Conservation (phyloP, 2,113 vertebrate species). For the Nycticorax nycticorax region DNA sequence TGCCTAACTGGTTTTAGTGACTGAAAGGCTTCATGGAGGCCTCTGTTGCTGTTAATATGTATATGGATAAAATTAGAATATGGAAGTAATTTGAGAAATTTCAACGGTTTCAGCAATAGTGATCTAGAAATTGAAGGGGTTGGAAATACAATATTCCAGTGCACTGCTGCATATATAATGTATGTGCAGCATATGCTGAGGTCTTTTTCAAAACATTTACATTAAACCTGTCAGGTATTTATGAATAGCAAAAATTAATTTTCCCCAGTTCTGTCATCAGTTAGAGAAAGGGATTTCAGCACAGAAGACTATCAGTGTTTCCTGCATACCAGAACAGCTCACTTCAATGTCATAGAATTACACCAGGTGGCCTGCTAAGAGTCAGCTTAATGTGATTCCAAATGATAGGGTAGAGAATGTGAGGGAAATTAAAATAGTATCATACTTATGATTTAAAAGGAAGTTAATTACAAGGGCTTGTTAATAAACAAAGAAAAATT, state of each 20-base stretch:
- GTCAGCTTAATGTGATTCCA: conserved; percentile 87
- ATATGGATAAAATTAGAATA: conserved; percentile 69
- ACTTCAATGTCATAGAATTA: conserved; percentile 83
- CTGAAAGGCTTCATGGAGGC: conserved; percentile 59
- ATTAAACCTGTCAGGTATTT: conserved; percentile 84
- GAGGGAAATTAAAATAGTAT: conserved; percentile 87
- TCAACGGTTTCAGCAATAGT: conserved; percentile 57
- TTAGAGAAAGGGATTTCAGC: conserved; percentile 77
- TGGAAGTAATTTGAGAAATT: conserved; percentile 71
- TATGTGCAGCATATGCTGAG: conserved; percentile 77
- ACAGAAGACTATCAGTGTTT: conserved; percentile 77
- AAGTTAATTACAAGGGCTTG: conserved; percentile 86
- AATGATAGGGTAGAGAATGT: conserved; percentile 86
- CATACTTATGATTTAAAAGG: conserved; percentile 89
- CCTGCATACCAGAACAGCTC: conserved; percentile 75
- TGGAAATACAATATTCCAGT: conserved; percentile 65
- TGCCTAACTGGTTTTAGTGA: conserved; percentile 41
- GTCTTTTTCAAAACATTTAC: conserved; percentile 85
- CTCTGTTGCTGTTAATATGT: conserved; percentile 69
- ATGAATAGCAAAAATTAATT: conserved; percentile 86
- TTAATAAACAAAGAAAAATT: conserved; percentile 86
- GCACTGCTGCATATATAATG: conserved; percentile 73
- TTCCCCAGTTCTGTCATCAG: conserved; percentile 78
- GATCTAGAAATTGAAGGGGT: conserved; percentile 65
- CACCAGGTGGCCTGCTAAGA: conserved; percentile 85